These are phyloP conservation scores for Chelon auratus DNA, from an alignment of 2,797 vertebrate genomes.

Conservation along the genomic window DNA sequence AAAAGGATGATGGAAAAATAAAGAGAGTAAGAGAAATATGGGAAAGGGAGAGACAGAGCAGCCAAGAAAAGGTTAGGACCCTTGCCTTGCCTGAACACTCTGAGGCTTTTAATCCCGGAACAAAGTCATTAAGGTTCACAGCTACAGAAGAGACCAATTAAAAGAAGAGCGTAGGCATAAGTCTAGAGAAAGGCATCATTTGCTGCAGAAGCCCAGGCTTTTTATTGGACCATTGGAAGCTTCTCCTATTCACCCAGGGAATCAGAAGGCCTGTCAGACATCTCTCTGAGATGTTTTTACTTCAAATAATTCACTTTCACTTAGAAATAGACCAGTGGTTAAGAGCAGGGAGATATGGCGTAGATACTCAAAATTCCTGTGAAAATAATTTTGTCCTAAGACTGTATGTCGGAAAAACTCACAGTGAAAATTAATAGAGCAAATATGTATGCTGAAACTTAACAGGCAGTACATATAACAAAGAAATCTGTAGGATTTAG, in stretches of 20 bases:
- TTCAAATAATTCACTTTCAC: constrained; percentile 59
- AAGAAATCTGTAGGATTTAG: neutral
- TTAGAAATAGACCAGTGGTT: constrained; percentile 40
- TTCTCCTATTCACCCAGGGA: constrained; percentile 54
- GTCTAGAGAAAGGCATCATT: constrained; percentile 75
- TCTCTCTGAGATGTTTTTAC: constrained; percentile 59
- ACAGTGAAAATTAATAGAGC: neutral
- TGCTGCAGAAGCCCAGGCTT: constrained; percentile 73
- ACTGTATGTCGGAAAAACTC: neutral
- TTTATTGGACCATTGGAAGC: constrained; percentile 76
- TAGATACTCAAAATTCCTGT: constrained; percentile 7
- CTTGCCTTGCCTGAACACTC: constrained; percentile 75
- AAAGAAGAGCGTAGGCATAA: constrained; percentile 70
- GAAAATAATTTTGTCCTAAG: constrained; percentile 18
- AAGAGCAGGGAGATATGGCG: constrained; percentile 24
- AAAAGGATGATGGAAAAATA: constrained; percentile 7
- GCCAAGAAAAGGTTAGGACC: constrained; percentile 76
- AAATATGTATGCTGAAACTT: too few species aligned
- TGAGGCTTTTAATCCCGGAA: constrained; percentile 82
- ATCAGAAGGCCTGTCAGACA: constrained; percentile 64
- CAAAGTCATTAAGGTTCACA: constrained; percentile 84
- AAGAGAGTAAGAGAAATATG: constrained; percentile 10
- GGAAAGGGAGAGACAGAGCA: constrained; percentile 28
- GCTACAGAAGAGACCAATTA: constrained; percentile 83
- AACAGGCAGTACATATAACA: too few species aligned